phyloP scores from a whole-genome alignment of 2,797 vertebrate genomes.

The Florisuga fusca region DNA sequence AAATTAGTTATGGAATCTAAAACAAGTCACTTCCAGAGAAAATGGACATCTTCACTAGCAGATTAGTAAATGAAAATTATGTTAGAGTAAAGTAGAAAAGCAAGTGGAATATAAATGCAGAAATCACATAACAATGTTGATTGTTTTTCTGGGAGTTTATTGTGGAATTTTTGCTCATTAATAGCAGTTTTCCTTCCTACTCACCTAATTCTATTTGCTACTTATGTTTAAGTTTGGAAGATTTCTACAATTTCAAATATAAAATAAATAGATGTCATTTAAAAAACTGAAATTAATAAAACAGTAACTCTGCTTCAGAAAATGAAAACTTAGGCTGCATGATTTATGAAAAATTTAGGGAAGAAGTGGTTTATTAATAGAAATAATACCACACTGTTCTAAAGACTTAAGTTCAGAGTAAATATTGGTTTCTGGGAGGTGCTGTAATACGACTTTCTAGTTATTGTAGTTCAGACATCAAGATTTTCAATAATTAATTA shows the following conservation, averaged over 20 bases:
- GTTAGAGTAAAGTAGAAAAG: constrained; percentile 5
- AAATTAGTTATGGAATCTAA: constrained; percentile 35
- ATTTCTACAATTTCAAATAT: constrained; percentile 65
- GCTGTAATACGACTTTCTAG: not conserved
- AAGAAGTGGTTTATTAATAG: constrained; percentile 16
- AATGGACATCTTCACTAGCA: constrained; percentile 34
- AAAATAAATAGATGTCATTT: constrained; percentile 38
- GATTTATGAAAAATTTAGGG: constrained; percentile 14
- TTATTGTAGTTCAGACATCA: not conserved
- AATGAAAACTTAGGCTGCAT: not conserved
- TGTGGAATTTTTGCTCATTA: constrained; percentile 83
- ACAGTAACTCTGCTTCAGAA: not conserved
- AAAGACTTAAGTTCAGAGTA: not conserved
- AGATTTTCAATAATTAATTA: not conserved
- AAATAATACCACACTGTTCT: not conserved
- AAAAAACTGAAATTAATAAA: constrained; percentile 45
- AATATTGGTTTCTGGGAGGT: not conserved
- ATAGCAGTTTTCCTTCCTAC: constrained; percentile 83
- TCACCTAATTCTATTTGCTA: constrained; percentile 75
- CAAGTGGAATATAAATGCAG: constrained; percentile 53
- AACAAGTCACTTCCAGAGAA: constrained; percentile 35
- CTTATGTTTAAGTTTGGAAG: constrained; percentile 47
- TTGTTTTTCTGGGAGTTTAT: constrained; percentile 77
- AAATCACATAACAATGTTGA: not conserved
- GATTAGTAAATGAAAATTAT: constrained; percentile 54